Evolutionary conservation across 2,113 vertebrate genomes (phyloP).

Genomic region (Gorsachius goisagi): DNA sequence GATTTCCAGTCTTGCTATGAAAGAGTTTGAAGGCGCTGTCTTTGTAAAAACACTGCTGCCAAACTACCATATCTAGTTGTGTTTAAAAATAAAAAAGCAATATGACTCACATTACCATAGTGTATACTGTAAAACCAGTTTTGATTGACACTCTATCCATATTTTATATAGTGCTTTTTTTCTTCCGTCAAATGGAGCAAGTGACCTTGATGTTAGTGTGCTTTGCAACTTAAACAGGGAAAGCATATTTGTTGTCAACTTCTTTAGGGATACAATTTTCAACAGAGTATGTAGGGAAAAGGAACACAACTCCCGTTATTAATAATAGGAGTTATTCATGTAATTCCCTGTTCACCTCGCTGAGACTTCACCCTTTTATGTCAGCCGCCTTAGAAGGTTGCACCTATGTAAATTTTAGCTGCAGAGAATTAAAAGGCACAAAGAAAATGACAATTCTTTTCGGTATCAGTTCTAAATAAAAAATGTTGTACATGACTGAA

Average conservation of each 20-base stretch:
- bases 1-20: constrained; percentile 82
- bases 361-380: not conserved
- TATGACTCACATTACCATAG: constrained; percentile 69
- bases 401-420: not conserved
- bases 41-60: constrained; percentile 72
- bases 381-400: not conserved
- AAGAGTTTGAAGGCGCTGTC: constrained; percentile 80
- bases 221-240: constrained; percentile 59
- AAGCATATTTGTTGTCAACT: constrained; percentile 58
- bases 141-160: constrained; percentile 66
- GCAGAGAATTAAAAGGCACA: not conserved
- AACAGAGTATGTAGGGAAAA: not conserved
- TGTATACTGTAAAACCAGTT: constrained; percentile 56
- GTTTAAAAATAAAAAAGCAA: constrained; percentile 76
- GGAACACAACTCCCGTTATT: constrained; percentile 14
- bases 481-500: not conserved
- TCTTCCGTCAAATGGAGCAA: constrained; percentile 62
- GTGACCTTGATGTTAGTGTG: constrained; percentile 67
- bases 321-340: not conserved
- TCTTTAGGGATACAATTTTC: constrained; percentile 51
- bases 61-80: constrained; percentile 70
- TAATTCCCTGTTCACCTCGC: not conserved
- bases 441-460: not conserved
- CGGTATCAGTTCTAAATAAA: not conserved
- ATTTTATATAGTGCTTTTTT: constrained; percentile 62